These are phyloP conservation scores for Trochalopteron elliotii DNA, from an alignment of 2,113 vertebrate species.

Conservation along the genomic window DNA sequence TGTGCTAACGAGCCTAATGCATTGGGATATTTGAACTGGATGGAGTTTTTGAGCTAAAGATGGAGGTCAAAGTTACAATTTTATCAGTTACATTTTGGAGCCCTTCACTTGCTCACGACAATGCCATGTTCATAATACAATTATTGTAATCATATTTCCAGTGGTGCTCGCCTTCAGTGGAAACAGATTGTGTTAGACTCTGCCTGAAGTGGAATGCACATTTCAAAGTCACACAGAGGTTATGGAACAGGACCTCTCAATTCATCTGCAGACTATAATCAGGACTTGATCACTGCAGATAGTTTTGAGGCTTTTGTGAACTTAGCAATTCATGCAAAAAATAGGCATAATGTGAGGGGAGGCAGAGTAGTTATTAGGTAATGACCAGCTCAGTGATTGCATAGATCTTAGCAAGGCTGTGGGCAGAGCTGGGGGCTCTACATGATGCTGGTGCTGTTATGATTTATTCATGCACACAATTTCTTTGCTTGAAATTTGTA, in stretches of 20 bases:
- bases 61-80: conserved; percentile 66
- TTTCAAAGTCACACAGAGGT: conserved; percentile 62
- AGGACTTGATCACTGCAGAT: not conserved
- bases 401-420: not conserved
- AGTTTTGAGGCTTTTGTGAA: not conserved
- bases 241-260: conserved; percentile 8
- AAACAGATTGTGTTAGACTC: conserved; percentile 59
- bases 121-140: conserved; percentile 43
- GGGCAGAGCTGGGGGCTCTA: not conserved
- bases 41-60: conserved; percentile 51
- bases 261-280: not conserved
- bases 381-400: not conserved
- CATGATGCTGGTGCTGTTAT: not conserved
- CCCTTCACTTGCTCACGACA: conserved; percentile 56
- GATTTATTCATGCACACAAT: not conserved
- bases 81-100: conserved; percentile 69
- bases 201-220: conserved; percentile 6
- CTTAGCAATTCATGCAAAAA: not conserved
- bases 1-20: conserved; percentile 42
- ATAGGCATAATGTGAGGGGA: not conserved
- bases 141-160: conserved; percentile 62
- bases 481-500: not conserved
- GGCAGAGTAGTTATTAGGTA: not conserved
- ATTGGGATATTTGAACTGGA: conserved; percentile 51
- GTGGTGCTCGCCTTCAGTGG: conserved; percentile 63